Conservation (phyloP, 2,113 vertebrate species). For the Brachirus orientalis region DNA sequence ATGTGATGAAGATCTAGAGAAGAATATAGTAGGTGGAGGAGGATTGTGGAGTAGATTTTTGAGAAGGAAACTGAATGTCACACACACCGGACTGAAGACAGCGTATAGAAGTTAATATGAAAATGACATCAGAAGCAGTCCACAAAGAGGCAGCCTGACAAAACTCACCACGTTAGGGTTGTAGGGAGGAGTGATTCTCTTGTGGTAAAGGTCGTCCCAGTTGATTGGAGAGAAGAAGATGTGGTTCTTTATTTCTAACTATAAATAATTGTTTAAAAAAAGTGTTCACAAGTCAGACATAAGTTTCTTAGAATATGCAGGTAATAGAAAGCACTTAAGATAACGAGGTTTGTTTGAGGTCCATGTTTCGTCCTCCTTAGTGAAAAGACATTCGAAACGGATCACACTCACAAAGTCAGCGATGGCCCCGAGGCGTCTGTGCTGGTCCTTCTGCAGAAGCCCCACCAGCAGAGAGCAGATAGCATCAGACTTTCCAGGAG, state of each 20-base stretch:
- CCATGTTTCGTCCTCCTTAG: no score
- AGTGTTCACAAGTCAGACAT: neutral
- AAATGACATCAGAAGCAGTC: no score
- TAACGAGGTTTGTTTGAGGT: no score
- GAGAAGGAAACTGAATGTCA: no score
- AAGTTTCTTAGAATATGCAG: neutral
- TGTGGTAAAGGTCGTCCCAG: constrained; percentile 97
- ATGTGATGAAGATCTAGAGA: no score
- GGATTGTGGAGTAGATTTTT: no score
- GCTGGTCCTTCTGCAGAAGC: constrained; percentile 95
- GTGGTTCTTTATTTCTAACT: constrained; percentile 97
- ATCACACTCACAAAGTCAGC: constrained; percentile 91
- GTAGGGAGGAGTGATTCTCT: constrained; percentile 94
- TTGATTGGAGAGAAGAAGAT: constrained; percentile 93
- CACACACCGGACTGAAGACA: no score
- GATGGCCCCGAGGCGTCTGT: constrained; percentile 90
- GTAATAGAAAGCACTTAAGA: no score
- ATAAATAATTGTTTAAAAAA: constrained; percentile 27
- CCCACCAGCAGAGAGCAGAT: constrained; percentile 89
- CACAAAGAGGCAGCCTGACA: neutral
- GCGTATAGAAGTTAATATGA: no score
- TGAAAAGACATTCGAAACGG: neutral
- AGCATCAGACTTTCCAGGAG: constrained; percentile 89
- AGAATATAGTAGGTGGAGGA: no score
- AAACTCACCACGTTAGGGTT: constrained; percentile 96